Percentiles rank a stretch among this genome's conserved stretches.
Evolutionary conservation across 2,113 vertebrate genomes (phyloP).

Genomic region (Emydocephalus ijimae): DNA sequence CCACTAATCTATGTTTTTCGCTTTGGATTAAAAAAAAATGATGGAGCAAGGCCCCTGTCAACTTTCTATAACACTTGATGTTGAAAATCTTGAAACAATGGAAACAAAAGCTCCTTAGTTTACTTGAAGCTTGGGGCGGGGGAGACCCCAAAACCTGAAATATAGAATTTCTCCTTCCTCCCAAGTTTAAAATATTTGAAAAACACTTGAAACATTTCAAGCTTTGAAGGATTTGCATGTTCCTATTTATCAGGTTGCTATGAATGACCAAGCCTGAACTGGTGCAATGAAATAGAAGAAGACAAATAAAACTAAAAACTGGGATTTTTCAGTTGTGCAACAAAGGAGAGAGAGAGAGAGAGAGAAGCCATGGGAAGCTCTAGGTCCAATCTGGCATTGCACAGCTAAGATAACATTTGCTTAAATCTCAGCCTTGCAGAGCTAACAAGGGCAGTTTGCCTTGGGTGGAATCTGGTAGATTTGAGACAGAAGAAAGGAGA

Average conservation of each 20-base stretch:
- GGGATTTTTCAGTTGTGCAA: background rate
- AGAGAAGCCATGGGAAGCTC: conserved; percentile 9
- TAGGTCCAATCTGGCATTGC: conserved; percentile 41
- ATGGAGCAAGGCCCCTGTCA: background rate
- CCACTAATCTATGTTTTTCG: background rate
- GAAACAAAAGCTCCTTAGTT: background rate
- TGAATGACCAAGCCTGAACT: background rate
- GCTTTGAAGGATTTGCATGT: background rate
- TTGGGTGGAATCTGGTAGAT: conserved; percentile 31
- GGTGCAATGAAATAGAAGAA: background rate
- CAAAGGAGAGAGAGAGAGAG: background rate
- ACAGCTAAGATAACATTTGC: conserved; percentile 54
- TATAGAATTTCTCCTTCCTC: background rate
- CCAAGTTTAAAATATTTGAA: background rate
- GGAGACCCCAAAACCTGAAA: background rate
- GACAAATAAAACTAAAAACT: background rate
- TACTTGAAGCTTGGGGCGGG: background rate
- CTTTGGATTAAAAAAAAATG: background rate
- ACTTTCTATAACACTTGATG: background rate
- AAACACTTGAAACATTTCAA: background rate
- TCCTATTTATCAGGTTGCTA: background rate
- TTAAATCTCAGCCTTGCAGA: conserved; percentile 51
- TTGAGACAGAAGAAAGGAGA: conserved; percentile 9
- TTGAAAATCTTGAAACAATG: background rate
- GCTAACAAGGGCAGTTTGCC: background rate